Percentiles rank a stretch among this genome's conserved stretches.
These are phyloP conservation scores for Dendrolimus punctatus DNA, from an alignment of 1,140 invertebrate genomes.

Conservation along the genomic window DNA sequence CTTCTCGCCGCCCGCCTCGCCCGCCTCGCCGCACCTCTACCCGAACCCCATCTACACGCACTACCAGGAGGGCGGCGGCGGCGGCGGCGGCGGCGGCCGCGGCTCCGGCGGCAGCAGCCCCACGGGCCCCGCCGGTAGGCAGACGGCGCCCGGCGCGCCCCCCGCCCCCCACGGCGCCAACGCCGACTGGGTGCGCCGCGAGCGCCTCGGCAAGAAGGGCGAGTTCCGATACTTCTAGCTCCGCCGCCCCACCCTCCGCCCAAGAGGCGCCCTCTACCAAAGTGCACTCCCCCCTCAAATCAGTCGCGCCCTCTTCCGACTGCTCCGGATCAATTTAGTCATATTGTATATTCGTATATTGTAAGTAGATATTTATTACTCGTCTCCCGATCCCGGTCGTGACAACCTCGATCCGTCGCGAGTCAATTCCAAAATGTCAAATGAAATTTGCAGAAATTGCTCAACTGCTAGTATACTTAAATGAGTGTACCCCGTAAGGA, in stretches of 20 bases:
- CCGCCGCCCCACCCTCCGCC: background rate
- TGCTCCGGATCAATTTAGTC: no score
- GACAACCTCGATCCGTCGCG: no score
- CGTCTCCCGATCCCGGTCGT: no score
- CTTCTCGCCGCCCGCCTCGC: conserved; percentile 68
- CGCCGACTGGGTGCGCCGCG: conserved; percentile 86
- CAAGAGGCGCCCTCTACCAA: background rate
- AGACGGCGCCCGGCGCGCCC: conserved; percentile 57
- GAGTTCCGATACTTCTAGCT: conserved; percentile 95
- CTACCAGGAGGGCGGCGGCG: conserved; percentile 51
- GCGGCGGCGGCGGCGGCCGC: conserved; percentile 45
- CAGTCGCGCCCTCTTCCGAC: conserved; percentile 2
- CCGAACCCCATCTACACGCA: conserved; percentile 81
- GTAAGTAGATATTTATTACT: no score
- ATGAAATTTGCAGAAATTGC: no score
- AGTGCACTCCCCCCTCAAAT: conserved; percentile 3
- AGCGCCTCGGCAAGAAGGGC: conserved; percentile 94
- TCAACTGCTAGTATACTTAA: no score
- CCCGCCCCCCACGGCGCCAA: conserved; percentile 16
- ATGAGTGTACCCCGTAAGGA: background rate
- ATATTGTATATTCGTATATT: no score
- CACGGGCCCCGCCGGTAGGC: conserved; percentile 36
- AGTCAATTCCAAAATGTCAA: no score
- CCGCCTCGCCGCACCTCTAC: conserved; percentile 76
- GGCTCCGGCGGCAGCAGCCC: conserved; percentile 53